Evolutionary conservation across 35 echinoderm and acorn worm genomes (phyloP), one percentile per base, ranked within the genome.

Genomic region (Stichopus chloronotus): DNA sequence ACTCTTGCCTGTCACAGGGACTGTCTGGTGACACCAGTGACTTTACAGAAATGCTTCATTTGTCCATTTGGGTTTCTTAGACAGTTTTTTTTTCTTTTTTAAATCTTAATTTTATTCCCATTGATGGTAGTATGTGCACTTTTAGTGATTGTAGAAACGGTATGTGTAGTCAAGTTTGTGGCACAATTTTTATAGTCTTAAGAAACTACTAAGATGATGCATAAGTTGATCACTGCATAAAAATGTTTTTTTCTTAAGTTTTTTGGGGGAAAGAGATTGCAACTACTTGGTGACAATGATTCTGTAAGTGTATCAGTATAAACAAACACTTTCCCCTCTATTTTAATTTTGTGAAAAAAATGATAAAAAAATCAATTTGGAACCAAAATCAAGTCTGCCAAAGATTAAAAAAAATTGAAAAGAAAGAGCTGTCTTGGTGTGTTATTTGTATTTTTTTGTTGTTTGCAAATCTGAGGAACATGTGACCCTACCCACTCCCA

Each of bases 351-450:
- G 82, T 85, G 82, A 85, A 74, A 85, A 56, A 85, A 85, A 85
- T 58, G 21, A 85, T 20, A 55, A 83, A 85, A 85, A 85, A 85
- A 85, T 59, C 82, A 85, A 85, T 85, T 58, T 85, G 82, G 65
- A 89, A 89, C 87, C 65, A 65, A 89, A 89, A 89, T 89, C 87
- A 89, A 89, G 87, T 89, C 87, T 89, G 87, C 87, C 87, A 89
- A 89, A 89, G 87, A 89, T 89, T 89, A 89, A 89, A 89, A 89
- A 89, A 89, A 89, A 89, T 71, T 61, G 87, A 89, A 89, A 89
- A 89, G 87, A 74, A 89, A 89, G 22, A 53, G 16, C 7, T 80
- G 22, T 80, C 6, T 80, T 80, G 22, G 52, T 12, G 22, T 30
- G 10, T 80, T 7, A 17, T 80, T 14, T 7, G 13, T 65, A 10